phyloP scores from a whole-genome alignment of 2,888 invertebrate genomes.

The Scaeva pyrastri region DNA sequence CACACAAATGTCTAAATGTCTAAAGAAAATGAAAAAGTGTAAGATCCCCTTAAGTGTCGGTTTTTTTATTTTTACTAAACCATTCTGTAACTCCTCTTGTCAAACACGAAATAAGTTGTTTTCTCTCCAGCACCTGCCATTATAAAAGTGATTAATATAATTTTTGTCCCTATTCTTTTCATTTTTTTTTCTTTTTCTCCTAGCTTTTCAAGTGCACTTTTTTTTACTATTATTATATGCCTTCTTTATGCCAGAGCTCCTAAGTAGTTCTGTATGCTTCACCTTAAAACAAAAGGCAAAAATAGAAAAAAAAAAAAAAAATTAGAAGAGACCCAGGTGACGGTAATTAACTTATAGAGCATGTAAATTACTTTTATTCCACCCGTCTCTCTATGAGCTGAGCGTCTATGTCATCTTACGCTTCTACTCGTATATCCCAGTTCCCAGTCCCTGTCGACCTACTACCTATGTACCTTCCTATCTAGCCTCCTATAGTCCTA shows the following conservation, averaged over 20 bases:
- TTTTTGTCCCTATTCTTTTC: slow-evolving; percentile 35
- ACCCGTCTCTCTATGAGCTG: background rate
- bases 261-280: slow-evolving; percentile 9
- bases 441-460: too few relatives aligned
- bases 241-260: background rate
- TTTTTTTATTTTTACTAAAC: too few relatives aligned
- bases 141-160: slow-evolving; percentile 56
- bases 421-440: too few relatives aligned
- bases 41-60: background rate
- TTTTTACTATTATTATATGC: slow-evolving; percentile 16
- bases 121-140: slow-evolving; percentile 49
- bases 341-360: slow-evolving; percentile 41
- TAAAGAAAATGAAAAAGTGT: background rate
- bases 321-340: slow-evolving; percentile 24
- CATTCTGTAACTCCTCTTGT: background rate
- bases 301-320: too few relatives aligned
- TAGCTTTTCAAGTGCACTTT: slow-evolving; percentile 1
- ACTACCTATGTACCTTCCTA: too few relatives aligned
- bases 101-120: slow-evolving; percentile 6
- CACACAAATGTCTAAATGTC: too few relatives aligned
- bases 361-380: slow-evolving; percentile 39
- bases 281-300: background rate
- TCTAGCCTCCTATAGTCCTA: too few relatives aligned
- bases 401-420: background rate
- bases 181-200: too few relatives aligned